Base-by-base conservation (phyloP, 2,888 invertebrate species). In the Melanostoma scalare region DNA sequence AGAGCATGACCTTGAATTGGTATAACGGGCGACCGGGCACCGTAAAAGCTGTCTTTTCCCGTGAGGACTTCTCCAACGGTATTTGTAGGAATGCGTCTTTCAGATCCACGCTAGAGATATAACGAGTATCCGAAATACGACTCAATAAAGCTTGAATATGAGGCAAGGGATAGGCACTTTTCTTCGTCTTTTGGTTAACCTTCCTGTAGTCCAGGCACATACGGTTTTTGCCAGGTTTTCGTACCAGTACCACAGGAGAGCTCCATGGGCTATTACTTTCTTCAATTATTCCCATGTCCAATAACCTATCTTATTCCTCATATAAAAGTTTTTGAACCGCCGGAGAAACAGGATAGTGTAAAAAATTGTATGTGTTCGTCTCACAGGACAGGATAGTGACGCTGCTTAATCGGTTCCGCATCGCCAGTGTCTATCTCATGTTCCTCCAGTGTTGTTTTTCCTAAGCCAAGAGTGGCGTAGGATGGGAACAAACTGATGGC, bases 171-270 rank as follows among this genome's bases (percentile, higher is more conserved):
- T 65, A 52, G 3, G 4, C 60, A 55, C 6, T 85, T 77, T 86
- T 82, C 31, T 82, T 78, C 0, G 88, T 87, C 0, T 87, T 86
- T 0, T 36, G 20, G 46, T 89, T 89, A 0, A 89, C 80, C 44
- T 87, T 85, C 3, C 88, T 38, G n/a, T n/a, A n/a, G n/a, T n/a
- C n/a, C n/a, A n/a, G n/a, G n/a, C n/a, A n/a, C n/a, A n/a, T n/a
- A n/a, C n/a, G n/a, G n/a, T n/a, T n/a, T n/a, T n/a, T n/a, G n/a
- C n/a, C n/a, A n/a, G n/a, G n/a, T 60, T 88, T 88, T 1, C 76
- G 56, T 0, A 88, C 87, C 67, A 89, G 78, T 0, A 88, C 86
- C 0, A 88, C 86, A 0, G 89, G 88, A 3, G 87, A 88, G 6
- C 87, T 86, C 89, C 89, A 89, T 0, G 86, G 74, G 44, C 89